Base-by-base conservation (phyloP, 2,888 invertebrate genomes). In the Antheraea assamensis region DNA sequence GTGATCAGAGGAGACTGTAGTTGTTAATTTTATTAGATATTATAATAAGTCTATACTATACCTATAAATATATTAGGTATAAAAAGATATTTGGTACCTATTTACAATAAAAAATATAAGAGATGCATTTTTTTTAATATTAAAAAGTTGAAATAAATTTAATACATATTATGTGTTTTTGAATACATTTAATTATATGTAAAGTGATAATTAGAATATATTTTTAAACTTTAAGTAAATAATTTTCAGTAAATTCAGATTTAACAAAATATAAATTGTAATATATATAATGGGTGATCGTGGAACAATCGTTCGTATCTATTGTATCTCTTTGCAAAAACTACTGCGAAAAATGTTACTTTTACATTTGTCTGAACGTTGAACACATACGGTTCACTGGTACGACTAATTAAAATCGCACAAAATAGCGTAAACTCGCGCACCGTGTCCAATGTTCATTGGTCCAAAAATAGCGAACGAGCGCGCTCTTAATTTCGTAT, bases 361-460 rank as follows among this genome's bases (percentile, higher is more conserved):
- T 8, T 35, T 68, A 68, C 35, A 68, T 68, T 68, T 68, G n/a
- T 68, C 3, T 35, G 35, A 68, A 64, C 10, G 19, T 35, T n/a
- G 35, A 35, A 35, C 7, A 35, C n/a, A 35, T 68, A n/a, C 70
- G 49, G 72, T 72, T 72, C 72, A 74, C 58, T 74, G 72, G 70
- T 72, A 74, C 72, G 61, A 68, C 72, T 74, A 72, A 74, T 74
- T 74, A 74, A 74, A 72, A 74, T 74, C 72, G 74, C 72, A 70
- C 72, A 42, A 70, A 72, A 72, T 70, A 73, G 70, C 70, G 72
- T 64, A 72, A 74, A 72, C 55, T 71, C 68, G 68, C 66, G 68
- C 35, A 66, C 71, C 31, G 55, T 68, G 68, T 35, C 68, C 68
- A 68, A 70, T 71, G 68, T 47, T 70, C 72, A 47, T 24, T 70